These are phyloP conservation scores for Melanotaenia trifasciata DNA, from an alignment of 2,797 vertebrate species.

Conservation along the genomic window DNA sequence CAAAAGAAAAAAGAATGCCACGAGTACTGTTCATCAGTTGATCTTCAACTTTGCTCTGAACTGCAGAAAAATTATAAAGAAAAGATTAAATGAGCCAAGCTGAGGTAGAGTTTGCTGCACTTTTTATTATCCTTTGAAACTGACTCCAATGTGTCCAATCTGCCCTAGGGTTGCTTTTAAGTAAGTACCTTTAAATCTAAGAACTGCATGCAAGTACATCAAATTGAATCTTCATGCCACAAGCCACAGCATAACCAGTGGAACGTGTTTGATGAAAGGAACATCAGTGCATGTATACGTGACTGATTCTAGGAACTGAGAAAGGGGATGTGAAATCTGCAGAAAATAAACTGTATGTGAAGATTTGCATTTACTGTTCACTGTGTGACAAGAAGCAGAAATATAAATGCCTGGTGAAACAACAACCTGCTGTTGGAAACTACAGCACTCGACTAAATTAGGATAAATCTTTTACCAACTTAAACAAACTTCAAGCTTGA, in stretches of 20 bases:
- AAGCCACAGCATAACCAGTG: not conserved
- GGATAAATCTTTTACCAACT: not conserved
- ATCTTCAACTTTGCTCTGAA: not conserved
- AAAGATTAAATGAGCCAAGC: not conserved
- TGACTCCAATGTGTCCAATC: not conserved
- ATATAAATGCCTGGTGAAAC: not conserved
- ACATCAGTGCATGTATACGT: not conserved
- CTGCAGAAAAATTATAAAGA: not conserved
- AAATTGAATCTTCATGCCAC: not conserved
- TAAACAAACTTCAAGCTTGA: not conserved
- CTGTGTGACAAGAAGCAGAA: not conserved
- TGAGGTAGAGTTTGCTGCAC: not conserved
- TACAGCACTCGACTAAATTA: not conserved
- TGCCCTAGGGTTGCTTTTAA: not conserved
- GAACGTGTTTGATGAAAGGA: not conserved
- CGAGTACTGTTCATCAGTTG: not conserved
- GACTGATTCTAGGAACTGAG: not conserved
- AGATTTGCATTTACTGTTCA: not conserved
- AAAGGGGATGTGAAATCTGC: not conserved
- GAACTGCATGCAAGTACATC: not conserved
- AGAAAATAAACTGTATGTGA: not conserved
- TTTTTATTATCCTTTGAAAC: not conserved
- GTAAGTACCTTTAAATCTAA: not conserved
- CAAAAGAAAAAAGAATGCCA: not conserved
- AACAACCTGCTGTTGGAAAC: not conserved